phyloP scores from a whole-genome alignment of 2,797 vertebrate species.

The Hydrophis major region DNA sequence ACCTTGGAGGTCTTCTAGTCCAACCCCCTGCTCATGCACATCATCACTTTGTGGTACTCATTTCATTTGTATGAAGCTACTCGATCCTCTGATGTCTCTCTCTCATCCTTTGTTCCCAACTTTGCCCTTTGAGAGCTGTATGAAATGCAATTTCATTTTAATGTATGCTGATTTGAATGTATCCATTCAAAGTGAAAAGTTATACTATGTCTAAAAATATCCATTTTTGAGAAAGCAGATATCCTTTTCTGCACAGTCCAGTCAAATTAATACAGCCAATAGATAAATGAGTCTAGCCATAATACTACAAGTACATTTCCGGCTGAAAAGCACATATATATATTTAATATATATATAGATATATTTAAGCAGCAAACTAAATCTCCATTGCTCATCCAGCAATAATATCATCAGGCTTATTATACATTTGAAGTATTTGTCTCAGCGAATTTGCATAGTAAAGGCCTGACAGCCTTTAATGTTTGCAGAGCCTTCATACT shows the following conservation, averaged over 20 bases:
- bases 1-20: too few species aligned
- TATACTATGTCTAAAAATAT: too few species aligned
- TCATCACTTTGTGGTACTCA: neutral
- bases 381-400: neutral
- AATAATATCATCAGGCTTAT: neutral
- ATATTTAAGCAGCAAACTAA: neutral
- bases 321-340: neutral
- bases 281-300: neutral
- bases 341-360: too few species aligned
- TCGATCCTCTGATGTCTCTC: neutral
- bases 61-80: neutral
- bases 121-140: too few species aligned
- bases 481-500: neutral
- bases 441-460: neutral
- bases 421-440: neutral
- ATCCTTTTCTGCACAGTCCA: neutral
- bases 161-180: too few species aligned
- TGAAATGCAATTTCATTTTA: too few species aligned
- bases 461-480: neutral
- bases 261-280: neutral
- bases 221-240: neutral
- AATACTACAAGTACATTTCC: neutral
- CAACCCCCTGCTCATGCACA: too few species aligned
- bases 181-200: too few species aligned
- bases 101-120: neutral